These are phyloP conservation scores for Drosophila dives DNA, from an alignment of 2,888 invertebrate species.

Conservation along the genomic window DNA sequence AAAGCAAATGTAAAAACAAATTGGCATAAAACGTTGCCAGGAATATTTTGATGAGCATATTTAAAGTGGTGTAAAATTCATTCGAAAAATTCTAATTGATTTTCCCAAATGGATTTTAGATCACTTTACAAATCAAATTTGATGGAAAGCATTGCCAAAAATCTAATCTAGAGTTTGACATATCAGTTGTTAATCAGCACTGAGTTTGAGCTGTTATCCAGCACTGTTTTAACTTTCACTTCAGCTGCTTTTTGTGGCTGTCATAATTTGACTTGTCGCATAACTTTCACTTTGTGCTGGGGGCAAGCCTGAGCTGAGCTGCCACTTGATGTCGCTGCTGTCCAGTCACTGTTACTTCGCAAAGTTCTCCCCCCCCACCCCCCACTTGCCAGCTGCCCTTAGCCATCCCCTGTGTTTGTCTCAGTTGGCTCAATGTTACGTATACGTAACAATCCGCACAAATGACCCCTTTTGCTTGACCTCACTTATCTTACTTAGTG, in stretches of 20 bases:
- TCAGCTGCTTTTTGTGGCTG: slow-evolving; percentile 29
- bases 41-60: neutral
- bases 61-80: neutral
- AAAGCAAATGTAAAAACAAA: slow-evolving; percentile 5
- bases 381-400: neutral
- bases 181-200: slow-evolving; percentile 13
- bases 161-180: neutral
- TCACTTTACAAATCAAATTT: neutral
- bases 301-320: slow-evolving; percentile 23
- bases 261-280: slow-evolving; percentile 41
- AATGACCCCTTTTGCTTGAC: slow-evolving; percentile 80
- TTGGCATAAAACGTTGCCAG: neutral
- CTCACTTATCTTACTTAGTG: slow-evolving; percentile 81
- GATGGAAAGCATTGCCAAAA: neutral
- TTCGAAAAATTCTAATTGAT: neutral
- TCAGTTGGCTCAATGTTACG: slow-evolving; percentile 33
- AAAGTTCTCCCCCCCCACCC: neutral
- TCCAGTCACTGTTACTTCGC: slow-evolving; percentile 32
- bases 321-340: slow-evolving; percentile 42
- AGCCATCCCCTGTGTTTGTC: neutral
- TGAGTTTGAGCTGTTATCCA: slow-evolving; percentile 8
- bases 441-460: slow-evolving; percentile 71
- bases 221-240: slow-evolving; percentile 11
- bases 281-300: slow-evolving; percentile 35
- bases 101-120: neutral